Conservation (phyloP, 2,888 invertebrate species). For the Neocrepidodera transversa region DNA sequence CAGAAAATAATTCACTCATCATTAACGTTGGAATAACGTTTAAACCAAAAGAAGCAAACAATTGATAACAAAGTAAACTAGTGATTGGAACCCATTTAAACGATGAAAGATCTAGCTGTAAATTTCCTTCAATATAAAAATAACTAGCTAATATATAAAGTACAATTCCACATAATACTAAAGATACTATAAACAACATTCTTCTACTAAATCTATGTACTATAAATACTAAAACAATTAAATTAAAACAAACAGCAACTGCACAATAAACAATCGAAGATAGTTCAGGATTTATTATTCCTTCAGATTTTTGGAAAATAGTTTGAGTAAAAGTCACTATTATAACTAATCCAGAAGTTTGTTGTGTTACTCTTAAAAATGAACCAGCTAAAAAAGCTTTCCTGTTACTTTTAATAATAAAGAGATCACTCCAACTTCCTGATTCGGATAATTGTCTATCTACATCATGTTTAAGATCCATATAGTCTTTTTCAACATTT, state of each 20-base stretch:
- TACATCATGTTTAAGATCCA: slow-evolving; percentile 45
- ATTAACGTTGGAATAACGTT: slow-evolving; percentile 51
- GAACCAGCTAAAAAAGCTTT: slow-evolving; percentile 47
- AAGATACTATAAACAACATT: slow-evolving; percentile 43
- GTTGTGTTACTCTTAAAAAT: slow-evolving; percentile 50
- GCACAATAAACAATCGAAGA: slow-evolving; percentile 43
- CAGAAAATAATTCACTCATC: slow-evolving; percentile 51
- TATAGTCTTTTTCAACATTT: slow-evolving; percentile 47
- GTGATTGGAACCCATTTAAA: slow-evolving; percentile 51
- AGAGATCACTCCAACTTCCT: slow-evolving; percentile 50
- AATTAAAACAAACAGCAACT: slow-evolving; percentile 36
- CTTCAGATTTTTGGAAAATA: slow-evolving; percentile 53
- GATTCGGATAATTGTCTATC: slow-evolving; percentile 51
- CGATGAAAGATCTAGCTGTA: slow-evolving; percentile 40
- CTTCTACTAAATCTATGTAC: slow-evolving; percentile 46
- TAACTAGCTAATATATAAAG: slow-evolving; percentile 37
- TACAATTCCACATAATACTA: slow-evolving; percentile 41
- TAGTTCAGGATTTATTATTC: slow-evolving; percentile 35
- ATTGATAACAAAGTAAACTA: slow-evolving; percentile 48
- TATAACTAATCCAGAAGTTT: slow-evolving; percentile 47
- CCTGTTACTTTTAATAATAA: slow-evolving; percentile 47
- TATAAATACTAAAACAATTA: slow-evolving; percentile 41
- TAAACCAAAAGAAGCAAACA: slow-evolving; percentile 48
- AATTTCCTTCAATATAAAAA: slow-evolving; percentile 44
- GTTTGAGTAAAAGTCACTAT: slow-evolving; percentile 49